These are phyloP conservation scores for Hemaris fuciformis DNA, from an alignment of 2,888 invertebrate species.

Conservation along the genomic window DNA sequence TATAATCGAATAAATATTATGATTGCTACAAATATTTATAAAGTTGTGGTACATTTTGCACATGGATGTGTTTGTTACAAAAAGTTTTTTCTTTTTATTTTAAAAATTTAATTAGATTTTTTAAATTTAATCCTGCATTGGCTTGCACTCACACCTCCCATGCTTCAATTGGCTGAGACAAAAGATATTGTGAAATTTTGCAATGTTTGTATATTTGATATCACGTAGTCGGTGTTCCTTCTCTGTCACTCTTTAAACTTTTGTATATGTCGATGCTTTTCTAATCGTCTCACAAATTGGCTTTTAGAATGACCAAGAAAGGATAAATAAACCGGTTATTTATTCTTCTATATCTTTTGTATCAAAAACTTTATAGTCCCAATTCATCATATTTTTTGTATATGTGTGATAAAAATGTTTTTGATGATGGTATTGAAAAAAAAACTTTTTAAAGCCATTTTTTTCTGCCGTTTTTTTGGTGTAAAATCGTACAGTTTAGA, in stretches of 20 bases:
- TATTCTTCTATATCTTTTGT: too few relatives aligned
- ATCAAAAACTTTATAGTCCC: too few relatives aligned
- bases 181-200: conserved; percentile 18
- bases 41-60: conserved; percentile 68
- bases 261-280: conserved; percentile 49
- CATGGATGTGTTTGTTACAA: conserved; percentile 33
- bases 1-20: conserved; percentile 16
- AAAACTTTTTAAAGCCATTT: too few relatives aligned
- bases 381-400: too few relatives aligned
- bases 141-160: conserved; percentile 74
- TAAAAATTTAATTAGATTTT: conserved; percentile 50
- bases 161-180: conserved; percentile 57
- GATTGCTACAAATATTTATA: conserved; percentile 37
- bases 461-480: background rate
- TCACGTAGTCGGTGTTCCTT: conserved; percentile 79
- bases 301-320: too few relatives aligned
- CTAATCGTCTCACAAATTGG: conserved; percentile 19
- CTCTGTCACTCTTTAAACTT: conserved; percentile 71
- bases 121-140: conserved; percentile 59
- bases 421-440: too few relatives aligned
- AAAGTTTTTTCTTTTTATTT: conserved; percentile 43
- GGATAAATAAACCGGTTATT: too few relatives aligned
- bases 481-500: background rate
- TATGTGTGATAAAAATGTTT: too few relatives aligned
- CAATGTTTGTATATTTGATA: conserved; percentile 51